Percentiles rank a stretch among this genome's conserved stretches.
These are phyloP conservation scores for Exephanes ischioxanthus DNA, from an alignment of 2,888 invertebrate species.

Conservation along the genomic window DNA sequence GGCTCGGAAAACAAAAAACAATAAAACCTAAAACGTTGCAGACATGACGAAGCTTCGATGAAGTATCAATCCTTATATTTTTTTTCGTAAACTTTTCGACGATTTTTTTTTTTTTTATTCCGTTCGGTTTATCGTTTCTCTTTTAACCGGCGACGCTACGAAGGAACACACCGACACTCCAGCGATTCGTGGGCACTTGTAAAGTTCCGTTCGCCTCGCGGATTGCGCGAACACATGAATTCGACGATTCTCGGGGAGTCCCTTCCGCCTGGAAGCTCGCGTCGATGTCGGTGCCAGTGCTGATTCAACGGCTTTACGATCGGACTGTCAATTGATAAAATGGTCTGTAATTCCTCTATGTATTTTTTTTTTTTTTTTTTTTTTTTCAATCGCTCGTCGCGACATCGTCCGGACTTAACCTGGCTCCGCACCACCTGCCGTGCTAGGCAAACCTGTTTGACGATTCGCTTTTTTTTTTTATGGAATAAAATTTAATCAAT, in stretches of 20 bases:
- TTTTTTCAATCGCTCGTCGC: not conserved
- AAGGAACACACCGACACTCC: constrained; percentile 3
- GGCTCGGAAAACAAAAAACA: not conserved
- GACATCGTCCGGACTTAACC: constrained; percentile 8
- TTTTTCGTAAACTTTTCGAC: not conserved
- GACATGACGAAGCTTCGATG: constrained; percentile 27
- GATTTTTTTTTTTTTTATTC: constrained; percentile 2
- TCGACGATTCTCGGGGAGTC: constrained; percentile 44
- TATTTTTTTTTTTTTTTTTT: not conserved
- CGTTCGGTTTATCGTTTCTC: not conserved
- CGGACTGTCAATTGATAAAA: constrained; percentile 73
- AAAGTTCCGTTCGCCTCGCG: not conserved
- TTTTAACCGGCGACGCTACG: constrained; percentile 8
- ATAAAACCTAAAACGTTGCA: not conserved
- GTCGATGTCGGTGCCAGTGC: constrained; percentile 74
- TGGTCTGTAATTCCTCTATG: not conserved
- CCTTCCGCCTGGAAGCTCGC: constrained; percentile 73
- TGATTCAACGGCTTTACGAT: constrained; percentile 75
- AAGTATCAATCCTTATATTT: not conserved
- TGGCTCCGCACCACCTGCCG: constrained; percentile 15
- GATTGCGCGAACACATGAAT: constrained; percentile 52
- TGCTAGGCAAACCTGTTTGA: not conserved
- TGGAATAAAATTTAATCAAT: not conserved
- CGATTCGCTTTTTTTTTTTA: not conserved
- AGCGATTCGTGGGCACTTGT: constrained; percentile 11